Evolutionary conservation across 2,113 vertebrate genomes (phyloP).

Genomic region (Girardinichthys multiradiatus): DNA sequence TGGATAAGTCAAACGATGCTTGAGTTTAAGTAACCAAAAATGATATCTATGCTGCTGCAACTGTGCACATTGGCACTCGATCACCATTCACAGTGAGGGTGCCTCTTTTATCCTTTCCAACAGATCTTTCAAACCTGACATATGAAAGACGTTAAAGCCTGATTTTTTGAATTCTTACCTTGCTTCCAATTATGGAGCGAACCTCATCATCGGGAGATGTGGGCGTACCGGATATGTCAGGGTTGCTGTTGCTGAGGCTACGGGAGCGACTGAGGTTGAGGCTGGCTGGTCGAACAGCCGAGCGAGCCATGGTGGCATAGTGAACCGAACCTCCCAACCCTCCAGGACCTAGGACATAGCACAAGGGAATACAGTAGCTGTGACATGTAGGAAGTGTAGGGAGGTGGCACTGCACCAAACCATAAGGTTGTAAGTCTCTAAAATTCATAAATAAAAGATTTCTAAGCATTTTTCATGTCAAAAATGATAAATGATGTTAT

Average conservation of each 20-base stretch:
- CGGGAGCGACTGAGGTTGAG: slow-evolving; percentile 95
- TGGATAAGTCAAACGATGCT: slow-evolving; percentile 12
- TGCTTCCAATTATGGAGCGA: slow-evolving; percentile 94
- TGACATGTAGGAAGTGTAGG: neutral
- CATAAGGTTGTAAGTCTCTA: neutral
- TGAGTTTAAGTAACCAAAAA: slow-evolving; percentile 7
- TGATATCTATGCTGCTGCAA: neutral
- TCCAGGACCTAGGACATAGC: slow-evolving; percentile 84
- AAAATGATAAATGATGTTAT: no score
- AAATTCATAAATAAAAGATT: no score
- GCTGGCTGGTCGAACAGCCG: slow-evolving; percentile 93
- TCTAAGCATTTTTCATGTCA: no score
- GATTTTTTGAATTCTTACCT: slow-evolving; percentile 80
- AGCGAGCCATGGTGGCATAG: slow-evolving; percentile 97
- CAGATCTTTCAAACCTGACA: slow-evolving; percentile 2
- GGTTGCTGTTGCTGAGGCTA: slow-evolving; percentile 99
- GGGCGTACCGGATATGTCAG: slow-evolving; percentile 96
- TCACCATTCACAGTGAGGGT: neutral
- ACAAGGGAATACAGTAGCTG: slow-evolving; percentile 1
- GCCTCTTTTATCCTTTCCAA: neutral
- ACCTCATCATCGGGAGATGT: slow-evolving; percentile 97
- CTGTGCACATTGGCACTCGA: slow-evolving; percentile 2
- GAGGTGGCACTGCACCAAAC: neutral
- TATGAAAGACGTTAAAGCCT: neutral
- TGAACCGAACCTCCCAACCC: slow-evolving; percentile 95